Evolutionary conservation across 2,888 invertebrate genomes (phyloP), one percentile per base, ranked within the genome.

Genomic region (Ectemnius continuus): DNA sequence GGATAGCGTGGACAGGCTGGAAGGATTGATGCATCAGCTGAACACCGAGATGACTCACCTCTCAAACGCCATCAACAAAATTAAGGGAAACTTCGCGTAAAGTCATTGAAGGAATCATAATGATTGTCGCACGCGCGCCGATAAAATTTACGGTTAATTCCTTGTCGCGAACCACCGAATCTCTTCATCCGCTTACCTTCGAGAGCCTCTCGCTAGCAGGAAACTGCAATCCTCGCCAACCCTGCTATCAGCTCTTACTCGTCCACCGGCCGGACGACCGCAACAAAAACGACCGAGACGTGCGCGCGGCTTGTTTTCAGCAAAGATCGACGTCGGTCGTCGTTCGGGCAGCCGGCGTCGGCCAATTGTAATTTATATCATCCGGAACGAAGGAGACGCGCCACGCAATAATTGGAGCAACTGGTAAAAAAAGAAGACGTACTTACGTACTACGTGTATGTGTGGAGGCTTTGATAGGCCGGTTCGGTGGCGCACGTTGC

Each of bases 1-100:
- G 70, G 99, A 99, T 92, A 96, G 96, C 67, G 96, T 98, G 0
- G 96, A 97, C 84, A 96, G 96, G 91, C 92, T 98, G 89, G 96
- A 97, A 90, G 94, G 94, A 61, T 93, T 97, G 84, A 94, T 97
- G 83, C 94, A 95, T 86, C 96, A 97, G 91, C 93, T 98, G 85
- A 97, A 97, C 92, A 95, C 96, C 46, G 97, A 97, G 92, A 94
- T 97, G 91, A 93, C 96, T 84, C 97, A 97, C 90, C 93, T 98
- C 85, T 95, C 96, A 91, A 97, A 96, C 91, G 97, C 97, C 85
- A 93, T 97, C 87, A 94, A 94, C 92, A 97, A 97, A 93, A 94
- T 97, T 91, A 95, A 95, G 92, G 93, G 93, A 86, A 93, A 94
- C 61, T 93, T 93, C 79, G 87, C 90, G 88, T 90, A 90, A 90